These are phyloP conservation scores for Stichodactyla mertensii DNA, from an alignment of 64 coral and sea anemone species.

Conservation along the genomic window DNA sequence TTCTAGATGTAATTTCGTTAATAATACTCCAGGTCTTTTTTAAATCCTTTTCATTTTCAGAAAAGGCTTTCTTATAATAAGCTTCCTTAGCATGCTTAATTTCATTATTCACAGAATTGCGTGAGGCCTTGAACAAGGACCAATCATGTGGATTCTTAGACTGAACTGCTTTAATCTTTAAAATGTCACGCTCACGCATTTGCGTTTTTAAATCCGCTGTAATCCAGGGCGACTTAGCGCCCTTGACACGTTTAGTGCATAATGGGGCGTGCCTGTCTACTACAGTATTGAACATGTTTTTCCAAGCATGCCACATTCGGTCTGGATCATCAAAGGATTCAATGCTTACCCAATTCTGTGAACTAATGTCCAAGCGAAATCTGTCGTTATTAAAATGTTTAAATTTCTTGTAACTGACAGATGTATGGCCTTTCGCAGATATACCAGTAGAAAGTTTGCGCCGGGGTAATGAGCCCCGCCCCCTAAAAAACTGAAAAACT, in stretches of 20 bases:
- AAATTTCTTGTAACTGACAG: neutral
- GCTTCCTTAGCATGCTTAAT: constrained; percentile 20
- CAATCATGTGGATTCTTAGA: neutral
- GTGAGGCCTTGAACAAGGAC: neutral
- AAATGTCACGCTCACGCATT: neutral
- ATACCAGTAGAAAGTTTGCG: constrained; percentile 33
- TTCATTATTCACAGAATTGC: neutral
- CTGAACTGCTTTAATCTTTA: neutral
- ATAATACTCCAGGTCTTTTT: constrained; percentile 35
- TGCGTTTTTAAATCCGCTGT: neutral
- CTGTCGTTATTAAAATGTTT: neutral
- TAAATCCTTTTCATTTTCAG: constrained; percentile 9
- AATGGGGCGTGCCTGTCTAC: neutral
- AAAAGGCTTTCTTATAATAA: constrained; percentile 29
- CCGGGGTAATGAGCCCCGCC: too few species aligned
- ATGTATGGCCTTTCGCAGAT: neutral
- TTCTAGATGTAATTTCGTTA: constrained; percentile 33
- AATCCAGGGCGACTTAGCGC: neutral
- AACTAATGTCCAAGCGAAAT: neutral
- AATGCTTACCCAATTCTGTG: neutral
- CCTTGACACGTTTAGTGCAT: neutral
- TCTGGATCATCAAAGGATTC: neutral
- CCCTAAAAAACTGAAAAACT: too few species aligned
- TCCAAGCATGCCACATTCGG: neutral
- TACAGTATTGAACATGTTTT: neutral